A percentile compares a stretch with the other conserved stretches of the same genome.
These are phyloP conservation scores for Caranx melampygus DNA, from an alignment of 2,113 vertebrate species.

Conservation along the genomic window DNA sequence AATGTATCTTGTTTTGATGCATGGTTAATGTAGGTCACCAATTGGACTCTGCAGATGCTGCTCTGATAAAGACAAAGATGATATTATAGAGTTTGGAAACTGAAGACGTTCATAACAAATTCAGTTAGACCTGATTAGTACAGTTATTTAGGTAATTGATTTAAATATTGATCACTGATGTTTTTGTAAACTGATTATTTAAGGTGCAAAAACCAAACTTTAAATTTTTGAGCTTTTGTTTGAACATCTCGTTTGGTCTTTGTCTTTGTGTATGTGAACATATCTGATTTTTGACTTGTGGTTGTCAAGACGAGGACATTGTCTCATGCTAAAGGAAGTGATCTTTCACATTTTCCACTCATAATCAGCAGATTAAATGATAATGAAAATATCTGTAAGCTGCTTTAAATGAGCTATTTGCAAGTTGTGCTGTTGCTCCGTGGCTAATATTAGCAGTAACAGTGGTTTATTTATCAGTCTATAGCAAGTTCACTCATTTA, in stretches of 20 bases:
- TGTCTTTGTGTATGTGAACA: not conserved
- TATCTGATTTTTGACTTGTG: not conserved
- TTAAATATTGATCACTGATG: not conserved
- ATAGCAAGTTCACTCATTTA: too few species aligned
- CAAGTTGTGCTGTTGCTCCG: too few species aligned
- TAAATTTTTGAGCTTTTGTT: not conserved
- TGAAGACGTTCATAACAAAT: not conserved
- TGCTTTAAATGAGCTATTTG: too few species aligned
- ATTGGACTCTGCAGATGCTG: not conserved
- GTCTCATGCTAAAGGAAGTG: too few species aligned
- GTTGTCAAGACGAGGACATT: too few species aligned
- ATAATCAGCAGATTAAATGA: not conserved
- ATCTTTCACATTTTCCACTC: too few species aligned
- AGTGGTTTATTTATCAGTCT: too few species aligned
- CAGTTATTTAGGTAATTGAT: too few species aligned
- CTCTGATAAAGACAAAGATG: not conserved
- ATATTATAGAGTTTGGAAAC: not conserved
- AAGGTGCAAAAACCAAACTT: not conserved
- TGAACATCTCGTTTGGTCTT: not conserved
- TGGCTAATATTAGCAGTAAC: too few species aligned
- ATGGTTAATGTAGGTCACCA: not conserved
- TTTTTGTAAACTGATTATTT: not conserved
- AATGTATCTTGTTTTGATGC: not conserved
- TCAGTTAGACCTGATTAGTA: too few species aligned
- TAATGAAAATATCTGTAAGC: too few species aligned